Conservation (phyloP, 2,797 vertebrate species). For the Clarias pachynema region DNA sequence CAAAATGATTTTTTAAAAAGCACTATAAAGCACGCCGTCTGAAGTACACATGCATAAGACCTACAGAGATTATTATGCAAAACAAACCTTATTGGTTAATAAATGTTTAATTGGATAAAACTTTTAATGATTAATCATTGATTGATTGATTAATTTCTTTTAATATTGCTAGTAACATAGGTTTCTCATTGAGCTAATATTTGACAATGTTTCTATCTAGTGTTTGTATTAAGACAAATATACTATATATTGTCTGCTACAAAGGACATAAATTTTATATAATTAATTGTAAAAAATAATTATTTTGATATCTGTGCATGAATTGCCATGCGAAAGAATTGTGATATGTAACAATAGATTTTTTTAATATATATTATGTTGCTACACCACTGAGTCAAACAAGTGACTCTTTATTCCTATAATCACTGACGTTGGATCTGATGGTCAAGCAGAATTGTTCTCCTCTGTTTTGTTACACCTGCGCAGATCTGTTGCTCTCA, state of each 20-base stretch:
- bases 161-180: background rate
- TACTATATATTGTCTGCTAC: background rate
- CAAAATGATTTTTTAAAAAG: too few relatives aligned
- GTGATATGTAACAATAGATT: too few relatives aligned
- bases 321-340: too few relatives aligned
- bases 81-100: too few relatives aligned
- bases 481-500: background rate
- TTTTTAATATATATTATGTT: background rate
- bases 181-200: background rate
- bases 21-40: too few relatives aligned
- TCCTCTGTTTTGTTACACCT: background rate
- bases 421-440: background rate
- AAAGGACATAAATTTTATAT: background rate
- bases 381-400: background rate
- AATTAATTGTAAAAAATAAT: background rate
- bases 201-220: background rate
- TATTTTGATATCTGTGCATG: too few relatives aligned
- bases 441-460: slow-evolving; percentile 10
- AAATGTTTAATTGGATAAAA: too few relatives aligned
- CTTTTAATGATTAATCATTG: too few relatives aligned
- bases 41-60: too few relatives aligned
- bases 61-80: too few relatives aligned
- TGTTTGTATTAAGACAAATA: background rate
- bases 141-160: too few relatives aligned
- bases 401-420: slow-evolving; percentile 4